These are phyloP conservation scores for Siphlonurus alternatus DNA, from an alignment of 2,888 invertebrate species.

Conservation along the genomic window DNA sequence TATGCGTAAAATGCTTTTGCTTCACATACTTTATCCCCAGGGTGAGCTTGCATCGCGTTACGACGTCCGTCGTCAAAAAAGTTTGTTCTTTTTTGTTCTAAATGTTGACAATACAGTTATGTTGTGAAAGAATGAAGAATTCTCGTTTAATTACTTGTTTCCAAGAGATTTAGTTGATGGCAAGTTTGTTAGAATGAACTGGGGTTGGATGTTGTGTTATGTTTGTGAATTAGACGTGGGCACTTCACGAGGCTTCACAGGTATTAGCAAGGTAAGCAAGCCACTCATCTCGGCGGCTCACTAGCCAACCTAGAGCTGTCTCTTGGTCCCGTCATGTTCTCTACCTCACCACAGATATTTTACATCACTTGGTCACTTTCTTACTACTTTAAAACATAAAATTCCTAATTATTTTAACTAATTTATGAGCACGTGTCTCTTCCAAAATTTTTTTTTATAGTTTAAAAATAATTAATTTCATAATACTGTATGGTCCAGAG, in stretches of 20 bases:
- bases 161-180: neutral
- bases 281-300: neutral
- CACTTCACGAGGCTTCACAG: neutral
- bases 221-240: neutral
- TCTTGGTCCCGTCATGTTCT: neutral
- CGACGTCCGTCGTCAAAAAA: neutral
- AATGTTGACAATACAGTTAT: slow-evolving; percentile 3
- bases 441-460: too few species aligned
- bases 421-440: too few species aligned
- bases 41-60: neutral
- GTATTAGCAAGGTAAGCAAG: neutral
- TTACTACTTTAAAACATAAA: too few species aligned
- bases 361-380: too few species aligned
- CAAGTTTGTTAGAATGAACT: neutral
- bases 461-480: too few species aligned
- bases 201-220: neutral
- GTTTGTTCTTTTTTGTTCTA: neutral
- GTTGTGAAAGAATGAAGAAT: slow-evolving; percentile 4
- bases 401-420: too few species aligned
- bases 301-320: neutral
- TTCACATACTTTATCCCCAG: neutral
- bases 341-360: neutral
- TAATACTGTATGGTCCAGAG: too few species aligned
- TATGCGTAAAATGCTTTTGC: neutral
- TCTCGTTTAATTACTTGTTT: neutral